Evolutionary conservation across 2,797 vertebrate species (phyloP).

Genomic region (Ptychadena robeensis): DNA sequence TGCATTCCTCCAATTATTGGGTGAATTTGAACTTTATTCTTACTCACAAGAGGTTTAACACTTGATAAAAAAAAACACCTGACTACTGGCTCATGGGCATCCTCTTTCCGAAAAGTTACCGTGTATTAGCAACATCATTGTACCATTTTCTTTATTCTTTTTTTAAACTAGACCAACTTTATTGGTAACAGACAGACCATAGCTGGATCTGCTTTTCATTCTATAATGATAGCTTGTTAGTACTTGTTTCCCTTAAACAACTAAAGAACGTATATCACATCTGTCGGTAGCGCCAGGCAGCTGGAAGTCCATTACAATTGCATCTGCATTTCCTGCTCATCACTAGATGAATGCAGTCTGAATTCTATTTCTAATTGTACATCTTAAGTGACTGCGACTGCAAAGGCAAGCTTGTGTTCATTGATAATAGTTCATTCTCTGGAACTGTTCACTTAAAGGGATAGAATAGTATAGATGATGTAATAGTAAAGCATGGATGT

Average conservation of each 20-base stretch:
- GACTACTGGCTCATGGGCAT: too few species aligned
- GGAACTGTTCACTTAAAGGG: not conserved
- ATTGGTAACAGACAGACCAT: not conserved
- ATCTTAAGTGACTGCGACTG: not conserved
- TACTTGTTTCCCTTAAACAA: slow-evolving; percentile 11
- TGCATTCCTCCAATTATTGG: too few species aligned
- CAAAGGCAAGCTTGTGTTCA: not conserved
- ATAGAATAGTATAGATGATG: too few species aligned
- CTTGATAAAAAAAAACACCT: too few species aligned
- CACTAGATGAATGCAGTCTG: not conserved
- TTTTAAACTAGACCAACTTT: not conserved
- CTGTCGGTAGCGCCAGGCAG: slow-evolving; percentile 27
- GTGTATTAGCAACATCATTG: not conserved
- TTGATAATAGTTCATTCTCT: not conserved
- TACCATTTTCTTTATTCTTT: too few species aligned
- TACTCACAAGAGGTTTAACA: too few species aligned
- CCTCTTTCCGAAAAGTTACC: too few species aligned
- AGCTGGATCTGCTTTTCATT: slow-evolving; percentile 6
- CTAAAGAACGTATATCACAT: slow-evolving; percentile 30
- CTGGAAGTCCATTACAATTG: slow-evolving; percentile 1
- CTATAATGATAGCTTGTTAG: not conserved
- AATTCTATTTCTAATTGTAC: not conserved
- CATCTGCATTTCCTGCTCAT: not conserved
- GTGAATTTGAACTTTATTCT: too few species aligned
- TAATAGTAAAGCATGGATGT: too few species aligned